phyloP scores from a whole-genome alignment of 2,888 invertebrate species.

The Hirtodrosophila alboralis region DNA sequence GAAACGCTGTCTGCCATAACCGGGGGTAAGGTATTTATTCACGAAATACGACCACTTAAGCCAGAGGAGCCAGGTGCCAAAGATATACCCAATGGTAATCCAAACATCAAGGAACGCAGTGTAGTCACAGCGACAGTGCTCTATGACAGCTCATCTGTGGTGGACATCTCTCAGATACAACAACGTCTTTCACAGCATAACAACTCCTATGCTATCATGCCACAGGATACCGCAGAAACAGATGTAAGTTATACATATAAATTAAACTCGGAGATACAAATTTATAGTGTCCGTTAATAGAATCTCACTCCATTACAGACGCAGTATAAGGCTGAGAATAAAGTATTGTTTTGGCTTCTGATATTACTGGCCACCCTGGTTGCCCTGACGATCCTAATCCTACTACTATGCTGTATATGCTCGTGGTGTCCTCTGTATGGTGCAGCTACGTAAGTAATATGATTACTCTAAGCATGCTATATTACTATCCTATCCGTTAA shows the following conservation, averaged over 20 bases:
- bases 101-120: conserved; percentile 87
- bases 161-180: conserved; percentile 90
- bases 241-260: conserved; percentile 79
- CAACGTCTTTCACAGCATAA: conserved; percentile 86
- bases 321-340: conserved; percentile 89
- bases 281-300: conserved; percentile 49
- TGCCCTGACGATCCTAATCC: conserved; percentile 88
- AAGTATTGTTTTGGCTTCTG: conserved; percentile 90
- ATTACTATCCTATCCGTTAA: conserved; percentile 7
- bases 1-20: conserved; percentile 91
- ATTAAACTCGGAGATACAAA: neutral
- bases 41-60: conserved; percentile 89
- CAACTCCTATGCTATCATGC: conserved; percentile 82
- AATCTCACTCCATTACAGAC: conserved; percentile 85
- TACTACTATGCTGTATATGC: conserved; percentile 93
- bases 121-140: conserved; percentile 90
- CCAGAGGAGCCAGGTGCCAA: conserved; percentile 86
- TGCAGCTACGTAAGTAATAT: conserved; percentile 87
- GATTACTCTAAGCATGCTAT: neutral
- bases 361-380: conserved; percentile 90
- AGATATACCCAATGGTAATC: conserved; percentile 85
- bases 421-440: conserved; percentile 93
- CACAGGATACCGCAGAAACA: conserved; percentile 73
- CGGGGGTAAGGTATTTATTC: conserved; percentile 91
- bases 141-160: conserved; percentile 87